Conservation (phyloP, 2,888 invertebrate genomes). For the Aphodius sticticus region DNA sequence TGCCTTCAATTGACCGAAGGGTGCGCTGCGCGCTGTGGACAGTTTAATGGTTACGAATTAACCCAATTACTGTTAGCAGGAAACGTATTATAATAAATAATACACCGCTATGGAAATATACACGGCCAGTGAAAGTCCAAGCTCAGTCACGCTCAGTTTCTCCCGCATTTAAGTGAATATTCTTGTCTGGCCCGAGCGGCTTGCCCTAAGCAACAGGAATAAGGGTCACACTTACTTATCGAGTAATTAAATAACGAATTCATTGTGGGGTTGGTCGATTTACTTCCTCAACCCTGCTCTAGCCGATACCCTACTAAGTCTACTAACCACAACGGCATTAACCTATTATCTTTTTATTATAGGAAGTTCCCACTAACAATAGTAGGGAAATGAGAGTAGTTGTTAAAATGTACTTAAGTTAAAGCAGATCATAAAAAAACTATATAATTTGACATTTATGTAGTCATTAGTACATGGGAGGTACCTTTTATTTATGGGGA, state of each 20-base stretch:
- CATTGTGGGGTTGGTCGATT: not conserved
- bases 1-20: not conserved
- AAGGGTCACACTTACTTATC: not conserved
- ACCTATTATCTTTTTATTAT: not conserved
- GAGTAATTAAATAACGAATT: not conserved
- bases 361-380: not conserved
- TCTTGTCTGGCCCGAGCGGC: not conserved
- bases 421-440: not conserved
- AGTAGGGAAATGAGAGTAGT: not conserved
- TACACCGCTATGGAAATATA: not conserved
- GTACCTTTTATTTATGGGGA: not conserved
- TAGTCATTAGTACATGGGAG: not conserved
- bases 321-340: not conserved
- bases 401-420: not conserved
- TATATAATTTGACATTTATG: not conserved
- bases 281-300: not conserved
- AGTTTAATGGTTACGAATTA: constrained; percentile 17
- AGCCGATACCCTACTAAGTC: not conserved
- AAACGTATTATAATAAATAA: constrained; percentile 4
- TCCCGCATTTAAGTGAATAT: not conserved
- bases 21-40: not conserved
- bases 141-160: not conserved
- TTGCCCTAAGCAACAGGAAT: not conserved
- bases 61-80: constrained; percentile 7
- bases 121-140: not conserved